A percentile compares a stretch with the other conserved stretches of the same genome.
Evolutionary conservation across 92 coral and sea anemone species (phyloP).

Genomic region (Parazoanthus darwini): DNA sequence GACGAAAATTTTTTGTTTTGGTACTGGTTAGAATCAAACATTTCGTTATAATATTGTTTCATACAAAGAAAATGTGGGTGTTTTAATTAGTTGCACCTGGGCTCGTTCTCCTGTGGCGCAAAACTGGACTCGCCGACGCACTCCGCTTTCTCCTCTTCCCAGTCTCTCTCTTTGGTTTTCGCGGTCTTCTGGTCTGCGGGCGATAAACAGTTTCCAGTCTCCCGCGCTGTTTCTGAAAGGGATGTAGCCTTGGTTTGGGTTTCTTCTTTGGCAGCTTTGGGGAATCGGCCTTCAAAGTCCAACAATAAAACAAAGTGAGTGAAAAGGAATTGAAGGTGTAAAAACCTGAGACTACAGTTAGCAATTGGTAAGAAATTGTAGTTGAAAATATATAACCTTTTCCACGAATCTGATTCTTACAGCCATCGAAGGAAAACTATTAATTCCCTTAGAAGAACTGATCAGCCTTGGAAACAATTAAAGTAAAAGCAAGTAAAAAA

Average conservation of each 20-base stretch:
- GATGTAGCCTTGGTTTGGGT: conserved; percentile 54
- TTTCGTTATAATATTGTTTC: neutral
- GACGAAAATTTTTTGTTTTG: neutral
- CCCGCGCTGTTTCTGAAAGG: conserved; percentile 61
- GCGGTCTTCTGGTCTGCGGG: conserved; percentile 67
- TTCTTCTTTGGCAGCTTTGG: conserved; percentile 73
- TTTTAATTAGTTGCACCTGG: conserved; percentile 39
- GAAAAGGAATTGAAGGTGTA: neutral
- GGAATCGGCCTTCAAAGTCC: conserved; percentile 36
- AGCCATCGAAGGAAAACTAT: neutral
- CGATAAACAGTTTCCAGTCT: conserved; percentile 71
- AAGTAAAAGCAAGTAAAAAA: neutral
- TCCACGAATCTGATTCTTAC: too few relatives aligned
- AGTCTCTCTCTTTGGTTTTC: conserved; percentile 61
- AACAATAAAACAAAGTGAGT: neutral
- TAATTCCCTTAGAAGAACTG: too few relatives aligned
- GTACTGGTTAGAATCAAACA: neutral
- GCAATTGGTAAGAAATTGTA: neutral
- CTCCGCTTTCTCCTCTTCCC: conserved; percentile 82
- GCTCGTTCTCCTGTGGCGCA: conserved; percentile 53
- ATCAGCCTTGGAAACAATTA: neutral
- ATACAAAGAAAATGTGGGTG: neutral
- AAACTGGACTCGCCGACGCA: conserved; percentile 90
- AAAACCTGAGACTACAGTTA: too few relatives aligned
- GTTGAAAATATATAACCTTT: too few relatives aligned